Percentiles rank a stretch among this genome's conserved stretches.
Conservation (phyloP, 30 jellyfish, hydroid and myxozoan genomes). For the Morbakka virulenta region DNA sequence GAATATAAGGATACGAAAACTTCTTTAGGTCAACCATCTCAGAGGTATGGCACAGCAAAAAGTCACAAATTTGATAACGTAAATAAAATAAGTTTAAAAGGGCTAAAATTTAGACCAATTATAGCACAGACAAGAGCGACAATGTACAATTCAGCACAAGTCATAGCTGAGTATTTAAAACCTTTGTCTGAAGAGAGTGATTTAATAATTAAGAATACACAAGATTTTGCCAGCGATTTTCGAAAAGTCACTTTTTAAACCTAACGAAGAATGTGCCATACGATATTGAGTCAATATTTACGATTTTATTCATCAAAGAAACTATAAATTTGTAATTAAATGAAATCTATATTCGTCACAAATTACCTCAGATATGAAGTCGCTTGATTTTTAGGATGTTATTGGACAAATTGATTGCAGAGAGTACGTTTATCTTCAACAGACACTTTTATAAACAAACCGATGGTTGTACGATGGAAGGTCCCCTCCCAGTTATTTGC, state of each 20-base stretch:
- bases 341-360: too few species aligned
- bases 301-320: constrained; percentile 19
- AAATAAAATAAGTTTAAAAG: neutral
- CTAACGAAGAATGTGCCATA: neutral
- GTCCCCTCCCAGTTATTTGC: too few species aligned
- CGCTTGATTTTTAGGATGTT: too few species aligned
- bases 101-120: constrained; percentile 32
- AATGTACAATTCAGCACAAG: constrained; percentile 31
- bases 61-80: constrained; percentile 28
- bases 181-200: constrained; percentile 8
- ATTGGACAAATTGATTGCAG: neutral
- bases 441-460: neutral
- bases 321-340: too few species aligned
- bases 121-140: constrained; percentile 32
- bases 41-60: constrained; percentile 13
- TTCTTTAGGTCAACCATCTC: too few species aligned
- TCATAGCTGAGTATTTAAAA: constrained; percentile 18
- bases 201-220: constrained; percentile 2
- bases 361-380: too few species aligned
- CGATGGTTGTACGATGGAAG: too few species aligned
- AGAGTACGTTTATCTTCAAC: neutral
- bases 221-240: neutral
- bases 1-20: neutral
- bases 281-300: constrained; percentile 4
- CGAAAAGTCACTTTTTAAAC: constrained; percentile 2